Conservation (phyloP, 2,113 vertebrate species). For the Piaya cayana region DNA sequence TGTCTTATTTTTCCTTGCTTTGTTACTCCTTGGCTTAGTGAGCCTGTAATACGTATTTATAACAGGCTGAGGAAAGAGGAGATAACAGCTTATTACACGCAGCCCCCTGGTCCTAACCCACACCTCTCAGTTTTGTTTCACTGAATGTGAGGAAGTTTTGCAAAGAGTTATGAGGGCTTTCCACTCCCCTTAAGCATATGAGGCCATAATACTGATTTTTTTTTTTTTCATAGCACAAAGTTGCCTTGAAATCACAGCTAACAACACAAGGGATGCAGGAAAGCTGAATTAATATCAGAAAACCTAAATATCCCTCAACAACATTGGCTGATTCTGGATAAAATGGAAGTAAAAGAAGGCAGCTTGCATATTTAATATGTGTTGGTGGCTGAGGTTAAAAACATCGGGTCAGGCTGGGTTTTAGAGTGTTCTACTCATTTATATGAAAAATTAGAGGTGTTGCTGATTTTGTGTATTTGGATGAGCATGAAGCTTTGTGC, state of each 20-base stretch:
- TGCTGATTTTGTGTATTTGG: neutral
- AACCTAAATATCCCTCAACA: neutral
- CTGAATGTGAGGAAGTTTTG: neutral
- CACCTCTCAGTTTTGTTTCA: neutral
- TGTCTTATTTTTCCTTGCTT: conserved; percentile 67
- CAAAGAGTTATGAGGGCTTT: neutral
- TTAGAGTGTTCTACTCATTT: neutral
- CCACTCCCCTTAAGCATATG: rapidly evolving
- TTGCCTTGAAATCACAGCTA: neutral
- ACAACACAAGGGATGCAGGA: neutral
- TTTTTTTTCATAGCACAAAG: neutral
- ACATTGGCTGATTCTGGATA: neutral
- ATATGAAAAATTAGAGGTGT: neutral
- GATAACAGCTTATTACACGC: neutral
- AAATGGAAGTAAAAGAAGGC: neutral
- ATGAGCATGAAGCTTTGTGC: rapidly evolving
- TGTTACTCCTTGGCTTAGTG: neutral
- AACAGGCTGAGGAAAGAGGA: conserved; percentile 33
- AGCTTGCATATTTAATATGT: neutral
- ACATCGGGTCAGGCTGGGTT: neutral
- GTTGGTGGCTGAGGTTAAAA: neutral
- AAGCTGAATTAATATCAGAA: neutral
- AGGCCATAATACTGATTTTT: neutral
- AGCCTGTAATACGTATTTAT: neutral
- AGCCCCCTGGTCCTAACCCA: neutral